Evolutionary conservation across 2,797 vertebrate species (phyloP).

Genomic region (Phyllotis vaccarum): DNA sequence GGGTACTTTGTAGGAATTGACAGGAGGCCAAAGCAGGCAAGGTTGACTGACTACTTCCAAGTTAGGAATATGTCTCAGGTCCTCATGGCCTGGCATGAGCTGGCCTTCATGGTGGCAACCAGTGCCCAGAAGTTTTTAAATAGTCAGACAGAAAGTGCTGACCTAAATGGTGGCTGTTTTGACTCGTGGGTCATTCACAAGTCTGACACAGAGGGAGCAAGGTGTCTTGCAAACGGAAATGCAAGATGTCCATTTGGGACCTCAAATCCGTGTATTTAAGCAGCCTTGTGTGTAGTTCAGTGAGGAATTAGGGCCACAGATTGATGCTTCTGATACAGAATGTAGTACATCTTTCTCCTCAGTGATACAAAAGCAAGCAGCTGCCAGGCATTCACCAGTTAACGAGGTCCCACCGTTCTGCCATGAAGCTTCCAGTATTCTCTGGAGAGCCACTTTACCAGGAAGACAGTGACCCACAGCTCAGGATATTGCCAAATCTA

Average conservation of each 20-base stretch:
- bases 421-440: not conserved
- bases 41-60: not conserved
- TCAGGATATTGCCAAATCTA: accelerated
- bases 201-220: conserved; percentile 21
- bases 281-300: conserved; percentile 65
- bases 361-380: not conserved
- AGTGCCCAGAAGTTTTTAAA: not conserved
- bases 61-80: not conserved
- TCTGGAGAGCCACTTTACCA: not conserved
- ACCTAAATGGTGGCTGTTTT: conserved; percentile 19
- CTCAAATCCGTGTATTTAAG: conserved; percentile 44
- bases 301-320: conserved; percentile 62
- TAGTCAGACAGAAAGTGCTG: not conserved
- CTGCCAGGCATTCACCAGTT: not conserved
- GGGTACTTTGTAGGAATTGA: not conserved
- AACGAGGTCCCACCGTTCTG: not conserved
- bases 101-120: not conserved
- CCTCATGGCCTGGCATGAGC: not conserved
- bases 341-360: not conserved
- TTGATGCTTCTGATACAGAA: conserved; percentile 41
- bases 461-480: not conserved
- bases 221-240: conserved; percentile 35
- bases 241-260: conserved; percentile 39
- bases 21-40: not conserved
- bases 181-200: conserved; percentile 46